Evolutionary conservation across 2,797 vertebrate genomes (phyloP).

Genomic region (Podarcis siculus): DNA sequence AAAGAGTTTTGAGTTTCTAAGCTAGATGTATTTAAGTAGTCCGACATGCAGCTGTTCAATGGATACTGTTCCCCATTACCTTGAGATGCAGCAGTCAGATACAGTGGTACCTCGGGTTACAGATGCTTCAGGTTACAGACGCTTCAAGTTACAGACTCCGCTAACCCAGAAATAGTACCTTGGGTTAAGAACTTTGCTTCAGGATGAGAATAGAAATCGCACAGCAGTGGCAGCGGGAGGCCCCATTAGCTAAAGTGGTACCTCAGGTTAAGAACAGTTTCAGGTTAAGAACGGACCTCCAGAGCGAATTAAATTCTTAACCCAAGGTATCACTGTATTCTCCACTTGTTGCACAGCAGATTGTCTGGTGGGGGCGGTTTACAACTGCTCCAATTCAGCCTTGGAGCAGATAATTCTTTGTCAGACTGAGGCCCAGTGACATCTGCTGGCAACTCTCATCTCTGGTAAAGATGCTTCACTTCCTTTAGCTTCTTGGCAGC

Average conservation of each 20-base stretch:
- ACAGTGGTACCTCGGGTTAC: too few species aligned
- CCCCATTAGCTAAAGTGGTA: too few species aligned
- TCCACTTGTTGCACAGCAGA: neutral
- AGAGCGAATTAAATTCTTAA: too few species aligned
- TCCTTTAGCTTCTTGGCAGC: constrained; percentile 5
- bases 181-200: too few species aligned
- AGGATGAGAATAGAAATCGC: too few species aligned
- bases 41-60: constrained; percentile 1
- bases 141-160: too few species aligned
- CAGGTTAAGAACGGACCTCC: too few species aligned
- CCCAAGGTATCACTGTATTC: neutral
- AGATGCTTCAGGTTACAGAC: too few species aligned
- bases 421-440: neutral
- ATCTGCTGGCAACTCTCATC: neutral
- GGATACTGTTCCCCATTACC: neutral
- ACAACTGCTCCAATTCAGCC: neutral
- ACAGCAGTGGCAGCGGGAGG: too few species aligned
- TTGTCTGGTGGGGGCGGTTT: neutral
- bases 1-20: neutral
- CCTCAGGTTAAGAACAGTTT: too few species aligned
- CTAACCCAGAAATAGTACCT: too few species aligned
- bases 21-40: neutral
- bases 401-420: neutral
- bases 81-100: neutral
- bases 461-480: constrained; percentile 2